Base-by-base conservation (phyloP, 1,140 invertebrate species). In the Gonatopus flavifemur region DNA sequence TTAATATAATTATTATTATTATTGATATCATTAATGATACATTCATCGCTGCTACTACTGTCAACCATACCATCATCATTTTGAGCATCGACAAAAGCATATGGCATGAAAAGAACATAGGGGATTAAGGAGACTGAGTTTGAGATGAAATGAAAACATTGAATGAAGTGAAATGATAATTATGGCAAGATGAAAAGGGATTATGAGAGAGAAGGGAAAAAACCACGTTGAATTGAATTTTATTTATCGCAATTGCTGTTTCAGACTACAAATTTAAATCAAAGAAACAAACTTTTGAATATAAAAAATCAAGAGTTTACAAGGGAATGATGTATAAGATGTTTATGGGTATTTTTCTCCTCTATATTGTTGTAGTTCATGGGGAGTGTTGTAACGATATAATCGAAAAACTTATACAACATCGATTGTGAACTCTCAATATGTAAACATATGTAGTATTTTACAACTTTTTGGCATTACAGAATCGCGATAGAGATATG, bases 241-340 rank as follows among this genome's bases (percentile, higher is more conserved):
- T 61, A 51, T 51, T 53, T 57, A 51, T 60, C 43, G 15, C 51
- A 62, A 47, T 46, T 52, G 37, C 44, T 59, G 60, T 69, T 62
- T 74, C 59, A 70, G 62, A 39, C 56, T 51, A 59, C 47, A 63
- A 63, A 42, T 39, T 55, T 68, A 67, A 72, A 74, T 72, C 64
- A 74, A 72, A 69, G 53, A 43, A 50, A 54, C 32, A 49, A 52
- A 50, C 47, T 36, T 49, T 53, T 56, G n/a, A 8, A 33, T 9
- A 33, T 6, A n/a, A 13, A n/a, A 8, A 5, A 8, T 8, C 32
- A 33, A n/a, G 5, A 5, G 10, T 33, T 7, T 4, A 33, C 32
- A 4, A 8, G 9, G 15, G 5, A 9, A 13, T n/a, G 15, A n/a
- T 13, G 13, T 13, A 33, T n/a, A n/a, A 33, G 13, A 33, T 33